These are phyloP conservation scores for Ephydatia muelleri DNA, from an alignment of 37 sponge, comb jelly and placozoan species.

Conservation along the genomic window DNA sequence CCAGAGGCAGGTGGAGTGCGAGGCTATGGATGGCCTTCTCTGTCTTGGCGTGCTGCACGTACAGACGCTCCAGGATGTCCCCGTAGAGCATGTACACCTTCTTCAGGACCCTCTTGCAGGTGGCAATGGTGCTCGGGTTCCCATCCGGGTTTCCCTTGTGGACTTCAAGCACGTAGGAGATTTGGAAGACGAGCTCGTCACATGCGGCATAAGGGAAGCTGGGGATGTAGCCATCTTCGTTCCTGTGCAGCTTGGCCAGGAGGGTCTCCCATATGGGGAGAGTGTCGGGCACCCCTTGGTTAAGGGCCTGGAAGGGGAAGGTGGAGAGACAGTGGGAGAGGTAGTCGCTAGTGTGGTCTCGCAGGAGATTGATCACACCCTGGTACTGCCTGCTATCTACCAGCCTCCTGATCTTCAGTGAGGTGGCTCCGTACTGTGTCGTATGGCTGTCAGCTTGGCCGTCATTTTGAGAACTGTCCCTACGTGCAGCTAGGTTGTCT, in stretches of 20 bases:
- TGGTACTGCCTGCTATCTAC: constrained; percentile 52
- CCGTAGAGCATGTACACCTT: constrained; percentile 78
- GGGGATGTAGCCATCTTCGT: constrained; percentile 71
- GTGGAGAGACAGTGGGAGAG: constrained; percentile 59
- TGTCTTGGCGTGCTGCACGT: constrained; percentile 36
- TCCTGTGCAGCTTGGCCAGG: constrained; percentile 58
- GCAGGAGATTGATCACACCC: constrained; percentile 36
- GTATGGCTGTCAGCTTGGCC: neutral
- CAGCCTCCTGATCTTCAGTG: constrained; percentile 40
- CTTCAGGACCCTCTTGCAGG: constrained; percentile 60
- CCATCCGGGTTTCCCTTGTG: neutral
- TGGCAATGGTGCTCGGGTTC: neutral
- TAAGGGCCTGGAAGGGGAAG: constrained; percentile 68
- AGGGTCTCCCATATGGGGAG: constrained; percentile 79
- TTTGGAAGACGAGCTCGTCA: constrained; percentile 59
- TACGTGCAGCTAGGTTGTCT: neutral
- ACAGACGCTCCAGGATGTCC: constrained; percentile 50
- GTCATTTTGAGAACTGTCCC: neutral
- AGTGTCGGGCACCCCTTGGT: constrained; percentile 46
- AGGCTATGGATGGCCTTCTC: constrained; percentile 54
- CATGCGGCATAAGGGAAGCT: constrained; percentile 66
- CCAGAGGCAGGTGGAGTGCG: constrained; percentile 51
- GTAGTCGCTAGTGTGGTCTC: constrained; percentile 39
- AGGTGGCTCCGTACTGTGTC: constrained; percentile 45
- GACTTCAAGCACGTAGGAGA: constrained; percentile 40